These are phyloP conservation scores for Athene cunicularia DNA, from an alignment of 2,113 vertebrate genomes.

Conservation along the genomic window DNA sequence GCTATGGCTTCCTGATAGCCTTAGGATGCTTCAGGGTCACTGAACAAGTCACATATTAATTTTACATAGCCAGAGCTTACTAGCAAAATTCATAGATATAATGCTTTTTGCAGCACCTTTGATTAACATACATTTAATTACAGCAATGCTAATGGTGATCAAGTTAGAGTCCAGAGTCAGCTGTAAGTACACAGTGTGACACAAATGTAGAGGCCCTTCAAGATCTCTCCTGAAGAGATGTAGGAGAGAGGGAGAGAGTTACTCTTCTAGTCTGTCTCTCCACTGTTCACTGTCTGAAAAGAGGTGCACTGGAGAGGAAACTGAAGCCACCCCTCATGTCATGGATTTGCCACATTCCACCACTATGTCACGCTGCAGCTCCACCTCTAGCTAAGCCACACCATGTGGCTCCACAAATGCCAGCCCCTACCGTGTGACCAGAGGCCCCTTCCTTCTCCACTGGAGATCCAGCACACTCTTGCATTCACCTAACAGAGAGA, in stretches of 20 bases:
- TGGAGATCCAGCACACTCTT: neutral
- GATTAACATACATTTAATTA: neutral
- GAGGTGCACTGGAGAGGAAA: neutral
- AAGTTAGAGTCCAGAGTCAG: neutral
- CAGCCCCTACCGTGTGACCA: rapidly evolving
- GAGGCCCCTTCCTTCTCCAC: neutral
- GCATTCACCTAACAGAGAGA: neutral
- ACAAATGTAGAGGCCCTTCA: neutral
- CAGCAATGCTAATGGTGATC: neutral
- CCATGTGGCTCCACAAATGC: neutral
- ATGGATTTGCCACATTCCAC: neutral
- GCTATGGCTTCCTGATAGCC: conserved; percentile 11
- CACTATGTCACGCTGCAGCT: neutral
- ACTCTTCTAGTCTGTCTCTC: neutral
- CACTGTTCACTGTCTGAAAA: neutral
- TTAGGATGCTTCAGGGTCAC: neutral
- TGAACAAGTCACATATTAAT: neutral
- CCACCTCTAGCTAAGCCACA: neutral
- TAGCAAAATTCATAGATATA: neutral
- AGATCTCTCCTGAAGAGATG: neutral
- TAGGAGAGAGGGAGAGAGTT: neutral
- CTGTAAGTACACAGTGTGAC: neutral
- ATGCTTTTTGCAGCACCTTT: neutral
- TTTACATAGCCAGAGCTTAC: neutral
- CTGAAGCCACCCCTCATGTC: neutral